Conservation (phyloP, 2,797 vertebrate species). For the Pseudotriccus pelzelni region DNA sequence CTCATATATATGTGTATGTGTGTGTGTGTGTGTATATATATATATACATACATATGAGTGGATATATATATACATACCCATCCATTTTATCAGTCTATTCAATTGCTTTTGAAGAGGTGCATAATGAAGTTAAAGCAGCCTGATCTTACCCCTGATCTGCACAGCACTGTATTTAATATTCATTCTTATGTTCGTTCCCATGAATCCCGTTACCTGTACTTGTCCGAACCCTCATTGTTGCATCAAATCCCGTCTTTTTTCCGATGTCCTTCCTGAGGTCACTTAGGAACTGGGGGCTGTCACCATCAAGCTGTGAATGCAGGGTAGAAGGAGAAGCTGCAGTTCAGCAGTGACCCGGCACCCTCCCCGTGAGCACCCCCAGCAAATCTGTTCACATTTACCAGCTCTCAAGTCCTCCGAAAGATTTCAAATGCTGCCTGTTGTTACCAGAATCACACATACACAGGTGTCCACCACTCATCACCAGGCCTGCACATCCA, state of each 20-base stretch:
- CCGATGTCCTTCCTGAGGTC: slow-evolving; percentile 88
- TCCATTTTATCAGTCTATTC: not conserved
- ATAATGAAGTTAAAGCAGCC: not conserved
- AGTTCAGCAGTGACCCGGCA: not conserved
- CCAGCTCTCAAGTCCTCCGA: not conserved
- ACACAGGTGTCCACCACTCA: not conserved
- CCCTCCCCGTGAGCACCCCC: fast-evolving
- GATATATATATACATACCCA: not conserved
- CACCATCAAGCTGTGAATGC: slow-evolving; percentile 79
- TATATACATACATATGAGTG: too few species aligned
- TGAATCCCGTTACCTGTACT: slow-evolving; percentile 86
- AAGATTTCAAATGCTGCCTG: too few species aligned
- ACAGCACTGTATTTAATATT: not conserved
- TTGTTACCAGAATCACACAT: not conserved
- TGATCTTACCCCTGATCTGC: not conserved
- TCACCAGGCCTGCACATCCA: not conserved
- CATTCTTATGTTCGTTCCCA: not conserved
- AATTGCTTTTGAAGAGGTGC: not conserved
- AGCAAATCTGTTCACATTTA: not conserved
- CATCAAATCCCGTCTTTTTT: slow-evolving; percentile 91
- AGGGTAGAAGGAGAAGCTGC: slow-evolving; percentile 59
- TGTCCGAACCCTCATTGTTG: slow-evolving; percentile 93
- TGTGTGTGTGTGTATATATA: not conserved
- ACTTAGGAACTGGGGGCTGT: slow-evolving; percentile 87
- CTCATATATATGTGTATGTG: too few species aligned